phyloP scores from a whole-genome alignment of 2,797 vertebrate genomes.

The Brachymystax lenok region DNA sequence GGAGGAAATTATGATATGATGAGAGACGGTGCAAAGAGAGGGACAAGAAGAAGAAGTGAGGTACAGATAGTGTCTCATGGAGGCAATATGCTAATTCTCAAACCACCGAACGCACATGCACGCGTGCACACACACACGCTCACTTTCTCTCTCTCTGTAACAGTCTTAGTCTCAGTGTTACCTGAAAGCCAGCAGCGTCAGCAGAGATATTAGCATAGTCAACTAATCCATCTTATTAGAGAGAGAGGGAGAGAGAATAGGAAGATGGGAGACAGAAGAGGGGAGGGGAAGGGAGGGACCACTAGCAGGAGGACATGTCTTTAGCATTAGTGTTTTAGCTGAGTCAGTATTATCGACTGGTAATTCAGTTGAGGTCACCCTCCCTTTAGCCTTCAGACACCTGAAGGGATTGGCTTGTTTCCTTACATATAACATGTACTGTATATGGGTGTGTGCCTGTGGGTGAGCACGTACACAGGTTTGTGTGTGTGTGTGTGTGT shows the following conservation, averaged over 20 bases:
- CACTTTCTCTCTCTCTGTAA: too few species aligned
- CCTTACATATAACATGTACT: slow-evolving; percentile 8
- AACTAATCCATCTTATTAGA: background rate
- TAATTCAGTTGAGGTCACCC: slow-evolving; percentile 44
- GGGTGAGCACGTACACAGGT: too few species aligned
- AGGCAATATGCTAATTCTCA: slow-evolving; percentile 47
- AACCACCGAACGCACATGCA: background rate
- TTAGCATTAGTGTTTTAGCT: slow-evolving; percentile 53
- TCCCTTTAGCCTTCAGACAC: slow-evolving; percentile 36
- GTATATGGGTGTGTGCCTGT: background rate
- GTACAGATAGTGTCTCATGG: slow-evolving; percentile 32
- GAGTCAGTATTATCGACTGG: slow-evolving; percentile 60
- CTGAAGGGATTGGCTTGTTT: background rate
- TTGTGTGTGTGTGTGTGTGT: background rate
- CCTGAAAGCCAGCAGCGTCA: slow-evolving; percentile 52
- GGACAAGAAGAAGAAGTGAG: too few species aligned
- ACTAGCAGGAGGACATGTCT: slow-evolving; percentile 49
- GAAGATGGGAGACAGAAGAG: background rate
- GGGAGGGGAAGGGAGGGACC: slow-evolving; percentile 10
- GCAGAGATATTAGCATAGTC: slow-evolving; percentile 63
- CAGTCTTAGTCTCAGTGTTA: slow-evolving; percentile 36
- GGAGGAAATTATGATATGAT: too few species aligned
- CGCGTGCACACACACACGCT: too few species aligned
- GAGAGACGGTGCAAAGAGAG: too few species aligned
- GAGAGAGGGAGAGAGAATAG: background rate